Percentiles rank a stretch among this genome's conserved stretches.
These are phyloP conservation scores for Cercopithecus neglectus DNA, from an alignment of 2,797 vertebrate genomes.

Conservation along the genomic window DNA sequence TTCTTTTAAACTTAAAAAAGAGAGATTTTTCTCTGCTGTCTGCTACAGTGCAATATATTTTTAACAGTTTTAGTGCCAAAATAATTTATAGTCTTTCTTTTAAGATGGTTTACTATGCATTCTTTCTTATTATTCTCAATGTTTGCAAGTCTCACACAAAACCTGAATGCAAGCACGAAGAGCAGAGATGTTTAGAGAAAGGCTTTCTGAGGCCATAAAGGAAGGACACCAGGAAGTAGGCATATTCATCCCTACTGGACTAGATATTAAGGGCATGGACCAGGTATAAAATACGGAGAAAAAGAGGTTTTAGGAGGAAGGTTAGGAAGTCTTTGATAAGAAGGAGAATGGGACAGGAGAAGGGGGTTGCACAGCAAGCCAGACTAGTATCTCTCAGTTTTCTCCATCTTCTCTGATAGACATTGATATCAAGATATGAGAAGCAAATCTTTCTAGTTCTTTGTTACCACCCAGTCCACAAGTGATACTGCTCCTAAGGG, in stretches of 20 bases:
- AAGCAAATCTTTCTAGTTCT: background rate
- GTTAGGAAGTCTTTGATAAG: background rate
- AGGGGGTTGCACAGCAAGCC: background rate
- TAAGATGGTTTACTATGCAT: background rate
- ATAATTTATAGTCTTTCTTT: slow-evolving; percentile 46
- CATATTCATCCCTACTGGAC: rapidly evolving
- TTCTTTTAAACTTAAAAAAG: background rate
- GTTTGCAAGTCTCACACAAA: background rate
- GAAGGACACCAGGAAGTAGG: background rate
- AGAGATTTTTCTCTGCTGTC: slow-evolving; percentile 33
- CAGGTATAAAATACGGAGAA: background rate
- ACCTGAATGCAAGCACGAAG: background rate
- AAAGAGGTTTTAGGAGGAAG: background rate
- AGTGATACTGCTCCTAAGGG: background rate
- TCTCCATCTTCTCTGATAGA: background rate
- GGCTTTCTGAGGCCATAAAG: background rate
- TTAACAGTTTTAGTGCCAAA: slow-evolving; percentile 52
- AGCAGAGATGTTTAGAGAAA: background rate
- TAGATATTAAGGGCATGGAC: background rate
- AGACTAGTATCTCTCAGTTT: background rate
- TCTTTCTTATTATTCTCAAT: slow-evolving; percentile 26
- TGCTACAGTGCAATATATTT: slow-evolving; percentile 25
- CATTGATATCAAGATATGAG: background rate
- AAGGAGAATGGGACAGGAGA: background rate
- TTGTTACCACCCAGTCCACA: background rate